These are phyloP conservation scores for Yponomeuta cagnagella DNA, from an alignment of 2,888 invertebrate species.

Conservation along the genomic window DNA sequence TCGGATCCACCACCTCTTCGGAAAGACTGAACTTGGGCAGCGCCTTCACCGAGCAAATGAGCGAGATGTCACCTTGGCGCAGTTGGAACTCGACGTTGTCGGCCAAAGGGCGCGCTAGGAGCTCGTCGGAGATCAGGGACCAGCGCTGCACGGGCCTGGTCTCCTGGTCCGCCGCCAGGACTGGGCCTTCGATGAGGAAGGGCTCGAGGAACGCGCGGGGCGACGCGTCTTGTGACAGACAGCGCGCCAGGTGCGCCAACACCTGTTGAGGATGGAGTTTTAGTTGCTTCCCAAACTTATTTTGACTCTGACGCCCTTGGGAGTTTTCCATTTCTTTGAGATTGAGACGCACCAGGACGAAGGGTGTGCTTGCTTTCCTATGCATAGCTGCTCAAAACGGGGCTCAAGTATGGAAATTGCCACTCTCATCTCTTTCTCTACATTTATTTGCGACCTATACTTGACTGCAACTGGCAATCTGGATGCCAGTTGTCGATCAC, in stretches of 20 bases:
- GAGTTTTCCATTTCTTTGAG: no score
- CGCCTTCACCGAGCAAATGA: conserved; percentile 89
- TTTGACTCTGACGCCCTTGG: no score
- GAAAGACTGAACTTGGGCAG: conserved; percentile 96
- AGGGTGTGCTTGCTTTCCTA: no score
- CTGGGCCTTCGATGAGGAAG: conserved; percentile 90
- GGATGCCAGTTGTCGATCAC: no score
- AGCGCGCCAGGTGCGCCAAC: conserved; percentile 90
- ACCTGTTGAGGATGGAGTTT: conserved; percentile 53
- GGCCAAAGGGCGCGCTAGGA: conserved; percentile 89
- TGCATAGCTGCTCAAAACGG: no score
- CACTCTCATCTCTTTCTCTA: no score
- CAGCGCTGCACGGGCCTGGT: conserved; percentile 91
- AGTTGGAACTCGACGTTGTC: conserved; percentile 93
- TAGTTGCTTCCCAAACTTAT: no score
- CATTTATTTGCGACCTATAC: no score
- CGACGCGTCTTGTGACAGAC: conserved; percentile 94
- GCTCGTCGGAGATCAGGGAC: conserved; percentile 95
- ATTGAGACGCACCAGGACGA: no score
- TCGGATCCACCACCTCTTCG: conserved; percentile 97
- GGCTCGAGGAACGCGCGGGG: conserved; percentile 97
- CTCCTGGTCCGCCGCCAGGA: conserved; percentile 90
- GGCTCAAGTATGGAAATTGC: no score
- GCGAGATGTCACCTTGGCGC: conserved; percentile 93
- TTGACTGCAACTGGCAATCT: no score